Base-by-base conservation (phyloP, 2,888 invertebrate species). In the Euproctis similis region DNA sequence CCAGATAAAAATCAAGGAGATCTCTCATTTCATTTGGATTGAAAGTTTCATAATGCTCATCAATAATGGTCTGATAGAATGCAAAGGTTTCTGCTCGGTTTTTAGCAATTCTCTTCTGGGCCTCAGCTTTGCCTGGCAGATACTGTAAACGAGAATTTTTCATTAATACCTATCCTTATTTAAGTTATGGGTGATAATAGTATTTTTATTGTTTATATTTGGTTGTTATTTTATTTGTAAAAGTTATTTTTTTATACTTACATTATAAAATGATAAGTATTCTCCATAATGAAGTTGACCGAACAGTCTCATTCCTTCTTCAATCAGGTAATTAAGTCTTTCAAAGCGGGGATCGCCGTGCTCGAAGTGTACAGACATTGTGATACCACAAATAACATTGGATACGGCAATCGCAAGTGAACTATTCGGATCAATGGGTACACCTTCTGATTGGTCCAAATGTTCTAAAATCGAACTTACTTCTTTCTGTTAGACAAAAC, bases 241-340 rank as follows among this genome's bases (percentile, higher is more conserved):
- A 19, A 19, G 2, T 20, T 20, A 9, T 4, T 10, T 10, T 12
- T 10, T 8, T 12, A 30, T 14, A 66, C 76, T 64, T 70, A 85
- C 85, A 43, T 90, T 88, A 59, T 95, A 87, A 1, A 92, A 86
- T 2, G 96, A 95, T 40, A 96, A 88, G 60, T 94, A 95, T 68
- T 94, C 93, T 29, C 93, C 91, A 4, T 91, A 90, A 46, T 91
- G 91, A 22, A 95, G 88, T 54, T 92, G 90, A 6, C 94, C 94
- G 59, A 96, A 95, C 0, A 96, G 85, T 31, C 89, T 87, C 89
- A 96, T 96, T 14, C 96, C 96, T 75, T 96, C 96, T 58, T 95
- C 95, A 54, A 96, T 94, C n/a, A 95, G 86, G 42, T 87, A 82
- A 87, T 94, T 94, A 56, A 95, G 92, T 31, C 93, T 87, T 28